Percentiles rank a stretch among this genome's conserved stretches.
Conservation (phyloP, 2,113 vertebrate genomes). For the Lepidothrix coronata region DNA sequence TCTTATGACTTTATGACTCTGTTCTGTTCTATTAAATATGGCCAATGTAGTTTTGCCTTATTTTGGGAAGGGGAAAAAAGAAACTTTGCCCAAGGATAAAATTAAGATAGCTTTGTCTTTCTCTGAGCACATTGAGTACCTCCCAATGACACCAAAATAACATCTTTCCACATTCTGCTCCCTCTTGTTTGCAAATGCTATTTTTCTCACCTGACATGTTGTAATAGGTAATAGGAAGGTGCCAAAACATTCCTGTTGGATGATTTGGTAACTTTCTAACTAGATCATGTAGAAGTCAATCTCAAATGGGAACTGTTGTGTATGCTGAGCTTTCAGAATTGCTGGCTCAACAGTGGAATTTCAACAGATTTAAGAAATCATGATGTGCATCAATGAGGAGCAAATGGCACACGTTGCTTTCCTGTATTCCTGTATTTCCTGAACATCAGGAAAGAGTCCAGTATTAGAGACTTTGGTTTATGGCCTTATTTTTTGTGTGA, state of each 20-base stretch:
- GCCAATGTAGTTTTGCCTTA: background rate
- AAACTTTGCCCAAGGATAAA: background rate
- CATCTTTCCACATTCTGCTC: background rate
- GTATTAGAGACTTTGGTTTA: background rate
- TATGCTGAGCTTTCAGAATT: background rate
- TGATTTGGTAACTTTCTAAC: background rate
- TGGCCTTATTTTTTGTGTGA: background rate
- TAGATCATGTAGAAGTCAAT: background rate
- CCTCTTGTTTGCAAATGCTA: constrained; percentile 2
- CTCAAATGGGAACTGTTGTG: background rate
- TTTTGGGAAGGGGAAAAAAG: background rate
- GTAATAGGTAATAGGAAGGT: constrained; percentile 18
- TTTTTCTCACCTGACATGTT: background rate
- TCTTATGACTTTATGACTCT: background rate
- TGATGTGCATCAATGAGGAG: background rate
- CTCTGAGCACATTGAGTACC: background rate
- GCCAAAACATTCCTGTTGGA: constrained; percentile 8
- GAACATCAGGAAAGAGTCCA: background rate
- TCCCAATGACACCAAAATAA: background rate
- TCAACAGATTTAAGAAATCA: background rate
- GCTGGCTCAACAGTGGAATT: background rate
- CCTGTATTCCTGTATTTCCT: background rate
- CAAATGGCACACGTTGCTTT: background rate
- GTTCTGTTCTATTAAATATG: background rate
- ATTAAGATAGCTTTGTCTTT: background rate